Base-by-base conservation (phyloP, 2,888 invertebrate genomes). In the Idaea dimidiata region DNA sequence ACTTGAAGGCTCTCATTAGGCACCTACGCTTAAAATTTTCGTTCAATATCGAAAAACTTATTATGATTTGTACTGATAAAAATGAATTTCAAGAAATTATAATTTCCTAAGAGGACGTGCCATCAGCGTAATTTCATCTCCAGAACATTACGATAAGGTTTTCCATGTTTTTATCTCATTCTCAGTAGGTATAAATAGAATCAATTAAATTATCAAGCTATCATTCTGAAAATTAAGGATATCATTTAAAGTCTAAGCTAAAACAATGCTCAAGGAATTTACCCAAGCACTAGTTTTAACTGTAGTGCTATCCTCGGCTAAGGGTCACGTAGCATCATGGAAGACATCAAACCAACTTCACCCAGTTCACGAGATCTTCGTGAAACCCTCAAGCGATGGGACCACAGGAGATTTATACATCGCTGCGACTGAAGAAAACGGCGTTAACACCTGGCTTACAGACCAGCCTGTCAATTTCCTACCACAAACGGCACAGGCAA, bases 321-420 rank as follows among this genome's bases (percentile, higher is more conserved):
- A 70, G 59, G 79, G 79, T 43, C 79, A 81, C 54, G 70, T 80
- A 17, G 74, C 79, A 17, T 75, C 79, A 31, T 82, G 85, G 82
- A 74, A 75, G 54, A 74, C 77, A 17, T 72, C 79, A 1, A 83
- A 78, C 54, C 75, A 82, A 14, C 77, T 90, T 6, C 87, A 87
- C 24, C 90, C 90, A n/a, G 91, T 92, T 6, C 90, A 89, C 54
- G 86, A 89, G 1, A 74, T 92, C 0, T 92, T 81, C 70, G 86
- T 92, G 14, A 88, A 89, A 64, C 91, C 91, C 0, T 92, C 92
- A 1, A 69, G 69, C 5, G 91, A 92, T 64, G 91, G 91, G 0
- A 81, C 82, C 6, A 89, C 90, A 0, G 92, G 92, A 24, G 92
- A 92, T 67, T 77, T 92, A 10, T 91, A 87, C 75, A 91, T 92